These are phyloP conservation scores for Distichodus sexfasciatus DNA, from an alignment of 2,797 vertebrate genomes.

Conservation along the genomic window DNA sequence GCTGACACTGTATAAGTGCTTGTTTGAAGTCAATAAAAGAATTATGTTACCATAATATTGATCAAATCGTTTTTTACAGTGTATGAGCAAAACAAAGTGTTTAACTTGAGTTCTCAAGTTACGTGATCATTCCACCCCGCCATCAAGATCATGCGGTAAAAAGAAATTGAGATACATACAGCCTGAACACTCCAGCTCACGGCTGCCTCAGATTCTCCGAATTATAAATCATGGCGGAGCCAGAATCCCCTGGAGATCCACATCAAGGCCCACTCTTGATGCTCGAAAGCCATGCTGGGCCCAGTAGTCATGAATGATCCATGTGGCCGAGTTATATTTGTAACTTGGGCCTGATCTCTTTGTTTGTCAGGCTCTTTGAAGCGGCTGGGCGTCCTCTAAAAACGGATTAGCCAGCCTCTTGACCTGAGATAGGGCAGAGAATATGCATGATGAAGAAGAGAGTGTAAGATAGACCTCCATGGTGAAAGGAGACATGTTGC, in stretches of 20 bases:
- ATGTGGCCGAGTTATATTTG: constrained; percentile 38
- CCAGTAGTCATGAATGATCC: constrained; percentile 40
- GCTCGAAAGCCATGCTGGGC: constrained; percentile 11
- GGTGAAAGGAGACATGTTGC: too few relatives aligned
- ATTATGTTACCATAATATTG: too few relatives aligned
- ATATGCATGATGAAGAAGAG: too few relatives aligned
- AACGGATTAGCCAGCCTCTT: constrained; percentile 41
- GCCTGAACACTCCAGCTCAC: not conserved
- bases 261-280: constrained; percentile 32
- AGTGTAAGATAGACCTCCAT: too few relatives aligned
- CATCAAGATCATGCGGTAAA: not conserved
- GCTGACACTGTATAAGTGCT: too few relatives aligned
- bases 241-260: constrained; percentile 29
- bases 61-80: too few relatives aligned
- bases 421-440: too few relatives aligned
- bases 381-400: constrained; percentile 31
- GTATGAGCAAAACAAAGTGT: too few relatives aligned
- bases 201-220: constrained; percentile 1
- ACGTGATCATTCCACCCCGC: not conserved
- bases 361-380: constrained; percentile 38
- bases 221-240: constrained; percentile 42
- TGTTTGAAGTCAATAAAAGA: too few relatives aligned
- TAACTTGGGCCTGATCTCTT: constrained; percentile 35
- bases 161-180: not conserved
- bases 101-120: too few relatives aligned